Evolutionary conservation across 2,113 vertebrate genomes (phyloP).

Genomic region (Hippocampus mohnikei): DNA sequence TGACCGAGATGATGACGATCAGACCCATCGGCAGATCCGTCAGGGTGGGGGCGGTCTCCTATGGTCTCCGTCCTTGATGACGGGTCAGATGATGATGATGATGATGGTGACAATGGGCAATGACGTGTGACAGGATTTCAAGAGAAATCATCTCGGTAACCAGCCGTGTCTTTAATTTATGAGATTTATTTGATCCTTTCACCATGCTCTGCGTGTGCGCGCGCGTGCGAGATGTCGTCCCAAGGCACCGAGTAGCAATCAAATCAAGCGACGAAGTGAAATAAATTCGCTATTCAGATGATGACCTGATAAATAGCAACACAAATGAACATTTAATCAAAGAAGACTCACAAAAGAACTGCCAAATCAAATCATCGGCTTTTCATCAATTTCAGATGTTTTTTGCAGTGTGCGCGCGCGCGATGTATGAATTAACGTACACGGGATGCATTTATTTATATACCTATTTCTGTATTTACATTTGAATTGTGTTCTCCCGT

Average conservation of each 20-base stretch:
- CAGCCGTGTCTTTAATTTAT: slow-evolving; percentile 40
- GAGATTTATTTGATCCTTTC: slow-evolving; percentile 3
- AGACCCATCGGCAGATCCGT: too few species aligned
- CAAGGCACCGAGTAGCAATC: not conserved
- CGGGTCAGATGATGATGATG: not conserved
- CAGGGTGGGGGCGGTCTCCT: too few species aligned
- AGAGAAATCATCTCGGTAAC: slow-evolving; percentile 26
- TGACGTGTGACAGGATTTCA: not conserved
- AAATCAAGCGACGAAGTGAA: too few species aligned
- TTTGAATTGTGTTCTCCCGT: not conserved
- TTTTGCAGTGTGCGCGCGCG: not conserved
- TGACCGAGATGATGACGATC: not conserved
- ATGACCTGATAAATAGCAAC: too few species aligned
- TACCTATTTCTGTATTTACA: not conserved
- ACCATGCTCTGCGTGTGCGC: not conserved
- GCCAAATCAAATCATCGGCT: not conserved
- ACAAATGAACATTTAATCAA: too few species aligned
- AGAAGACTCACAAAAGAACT: not conserved
- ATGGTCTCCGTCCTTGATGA: too few species aligned
- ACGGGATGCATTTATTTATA: not conserved
- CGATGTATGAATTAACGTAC: not conserved
- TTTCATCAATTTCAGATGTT: not conserved
- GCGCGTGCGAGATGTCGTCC: not conserved
- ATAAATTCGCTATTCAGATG: too few species aligned
- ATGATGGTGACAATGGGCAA: too few species aligned